Evolutionary conservation across 2,888 invertebrate species (phyloP).

Genomic region (Drosophila helvetica): DNA sequence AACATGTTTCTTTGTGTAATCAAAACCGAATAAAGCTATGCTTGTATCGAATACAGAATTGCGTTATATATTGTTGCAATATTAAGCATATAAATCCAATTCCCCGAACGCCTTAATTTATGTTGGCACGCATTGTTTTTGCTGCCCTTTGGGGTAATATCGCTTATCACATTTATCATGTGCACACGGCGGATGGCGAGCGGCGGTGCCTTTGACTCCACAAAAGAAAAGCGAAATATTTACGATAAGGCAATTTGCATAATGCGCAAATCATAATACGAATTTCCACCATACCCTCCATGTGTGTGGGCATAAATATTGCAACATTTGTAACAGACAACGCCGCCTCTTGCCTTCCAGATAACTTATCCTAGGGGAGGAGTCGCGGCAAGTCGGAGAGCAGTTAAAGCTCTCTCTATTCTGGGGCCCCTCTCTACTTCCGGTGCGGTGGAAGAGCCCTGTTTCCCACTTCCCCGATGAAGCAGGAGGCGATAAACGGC

Average conservation of each 20-base stretch:
- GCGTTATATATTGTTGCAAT: constrained; percentile 14
- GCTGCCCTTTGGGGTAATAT: constrained; percentile 50
- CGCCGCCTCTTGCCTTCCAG: constrained; percentile 44
- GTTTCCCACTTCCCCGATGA: neutral
- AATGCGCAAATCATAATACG: constrained; percentile 79
- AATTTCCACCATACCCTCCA: constrained; percentile 50
- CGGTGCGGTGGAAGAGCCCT: neutral
- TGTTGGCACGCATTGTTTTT: constrained; percentile 51
- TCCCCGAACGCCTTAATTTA: constrained; percentile 37
- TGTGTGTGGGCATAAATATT: constrained; percentile 72
- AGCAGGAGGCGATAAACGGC: constrained; percentile 36
- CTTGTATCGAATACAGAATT: constrained; percentile 1
- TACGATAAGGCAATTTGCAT: constrained; percentile 78
- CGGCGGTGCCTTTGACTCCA: constrained; percentile 54
- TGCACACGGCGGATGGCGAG: constrained; percentile 54
- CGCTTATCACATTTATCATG: constrained; percentile 76
- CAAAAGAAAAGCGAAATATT: constrained; percentile 46
- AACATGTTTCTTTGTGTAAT: neutral
- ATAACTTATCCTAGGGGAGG: constrained; percentile 65
- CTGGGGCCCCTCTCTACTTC: constrained; percentile 34
- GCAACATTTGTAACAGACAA: constrained; percentile 76
- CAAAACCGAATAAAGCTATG: constrained; percentile 3
- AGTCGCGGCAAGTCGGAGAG: constrained; percentile 16
- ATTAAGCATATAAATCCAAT: constrained; percentile 36
- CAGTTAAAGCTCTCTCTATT: constrained; percentile 64